Base-by-base conservation (phyloP, 2,113 vertebrate species). In the Ammodytes dubius region DNA sequence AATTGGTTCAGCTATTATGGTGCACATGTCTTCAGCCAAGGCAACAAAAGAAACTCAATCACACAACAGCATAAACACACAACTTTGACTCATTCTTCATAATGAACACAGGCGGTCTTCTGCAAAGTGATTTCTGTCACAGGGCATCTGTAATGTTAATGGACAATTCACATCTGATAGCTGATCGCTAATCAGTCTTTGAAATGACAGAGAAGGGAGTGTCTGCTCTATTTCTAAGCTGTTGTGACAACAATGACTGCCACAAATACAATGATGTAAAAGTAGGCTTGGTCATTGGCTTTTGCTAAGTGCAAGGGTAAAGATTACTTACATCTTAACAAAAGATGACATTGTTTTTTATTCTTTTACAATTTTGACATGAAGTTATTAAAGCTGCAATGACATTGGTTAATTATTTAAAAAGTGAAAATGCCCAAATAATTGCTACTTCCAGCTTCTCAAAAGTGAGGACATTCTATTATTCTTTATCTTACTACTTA, bases 1-100 rank as follows among this genome's bases (percentile, higher is more conserved):
- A 93, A 94, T 91, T 77, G 74, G 77, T 81, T 70, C 72, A 86
- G 64, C 63, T 49, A 37, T 69, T 77, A 74, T 74, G 80, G 59
- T 15, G 50, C 12, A 46, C 76, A 4, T 27, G 10, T 45, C 12
- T 64, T 42, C 49, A 63, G 79, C 80, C 67, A 64, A 49, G 81
- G 63, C 61, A 74, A 70, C 57, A 45, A 7, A 52, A 49, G 46
- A 27, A 27, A 27, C 27, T 27, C 27, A 27, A 27, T 27, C 27
- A 27, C 27, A 27, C 27, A 27, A 27, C 27, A 27, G 27, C 27
- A 27, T 27, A 27, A 27, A 27, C 39, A 50, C 59, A 61, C 59
- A 68, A 71, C 64, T 87, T 40, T 65, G 63, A 61, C 56, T 56
- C 42, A 59, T 49, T 59, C 60, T 61, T 58, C 52, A 58, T 70